A percentile compares a stretch with the other conserved stretches of the same genome.
Conservation (phyloP, 2,888 invertebrate genomes). For the Prosopocoilus inquinatus region DNA sequence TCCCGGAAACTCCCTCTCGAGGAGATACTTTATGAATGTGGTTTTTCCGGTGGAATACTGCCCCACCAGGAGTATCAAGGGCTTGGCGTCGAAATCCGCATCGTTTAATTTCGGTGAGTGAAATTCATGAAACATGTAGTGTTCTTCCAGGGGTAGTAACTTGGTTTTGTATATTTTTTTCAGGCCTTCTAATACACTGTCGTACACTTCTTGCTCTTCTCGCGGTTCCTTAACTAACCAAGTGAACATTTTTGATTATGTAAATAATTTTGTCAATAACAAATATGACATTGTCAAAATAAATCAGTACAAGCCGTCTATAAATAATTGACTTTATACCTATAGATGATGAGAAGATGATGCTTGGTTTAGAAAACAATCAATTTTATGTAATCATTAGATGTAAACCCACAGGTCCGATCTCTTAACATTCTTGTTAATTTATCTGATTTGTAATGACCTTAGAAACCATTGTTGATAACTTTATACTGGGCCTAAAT, state of each 20-base stretch:
- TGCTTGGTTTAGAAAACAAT: no score
- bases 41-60: slow-evolving; percentile 99
- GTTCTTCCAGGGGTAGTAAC: slow-evolving; percentile 83
- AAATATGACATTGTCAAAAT: not conserved
- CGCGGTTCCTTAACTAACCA: slow-evolving; percentile 70
- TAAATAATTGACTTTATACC: no score
- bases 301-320: no score
- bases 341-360: no score
- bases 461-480: no score
- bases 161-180: slow-evolving; percentile 91
- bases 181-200: slow-evolving; percentile 90
- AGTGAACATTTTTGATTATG: slow-evolving; percentile 71
- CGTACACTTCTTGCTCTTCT: slow-evolving; percentile 66
- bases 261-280: not conserved
- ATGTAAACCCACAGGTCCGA: no score
- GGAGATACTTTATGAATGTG: slow-evolving; percentile 88
- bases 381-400: no score
- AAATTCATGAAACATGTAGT: slow-evolving; percentile 92
- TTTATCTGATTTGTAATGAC: no score
- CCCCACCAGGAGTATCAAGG: slow-evolving; percentile 94
- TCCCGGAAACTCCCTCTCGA: slow-evolving; percentile 94
- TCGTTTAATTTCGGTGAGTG: slow-evolving; percentile 93
- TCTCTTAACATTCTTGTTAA: no score
- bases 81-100: slow-evolving; percentile 97
- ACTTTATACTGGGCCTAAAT: no score